Conservation (phyloP, 2,797 vertebrate genomes). For the Xenopus petersii region DNA sequence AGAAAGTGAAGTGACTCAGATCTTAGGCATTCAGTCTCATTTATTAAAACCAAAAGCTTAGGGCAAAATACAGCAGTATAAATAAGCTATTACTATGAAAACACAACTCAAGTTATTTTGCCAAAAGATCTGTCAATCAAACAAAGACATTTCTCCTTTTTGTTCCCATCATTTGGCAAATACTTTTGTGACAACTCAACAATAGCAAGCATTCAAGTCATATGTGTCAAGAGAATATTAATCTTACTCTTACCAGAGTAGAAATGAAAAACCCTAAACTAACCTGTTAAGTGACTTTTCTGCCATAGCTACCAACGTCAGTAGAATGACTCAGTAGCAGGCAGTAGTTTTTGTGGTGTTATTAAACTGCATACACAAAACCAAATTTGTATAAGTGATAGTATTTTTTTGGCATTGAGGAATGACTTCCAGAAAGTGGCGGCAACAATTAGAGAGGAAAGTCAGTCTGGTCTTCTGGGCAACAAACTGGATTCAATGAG, state of each 20-base stretch:
- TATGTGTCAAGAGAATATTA: slow-evolving; percentile 28
- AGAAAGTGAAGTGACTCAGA: slow-evolving; percentile 22
- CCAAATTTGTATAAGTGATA: too few relatives aligned
- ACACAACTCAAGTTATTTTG: slow-evolving; percentile 40
- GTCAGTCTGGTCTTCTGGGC: too few relatives aligned
- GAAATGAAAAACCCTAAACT: neutral
- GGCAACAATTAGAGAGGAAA: too few relatives aligned
- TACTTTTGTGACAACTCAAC: slow-evolving; percentile 41
- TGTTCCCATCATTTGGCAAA: slow-evolving; percentile 18
- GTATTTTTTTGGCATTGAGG: too few relatives aligned
- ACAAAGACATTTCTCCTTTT: neutral
- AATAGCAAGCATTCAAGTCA: slow-evolving; percentile 23
- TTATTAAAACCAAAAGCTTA: slow-evolving; percentile 35
- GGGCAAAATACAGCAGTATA: slow-evolving; percentile 7
- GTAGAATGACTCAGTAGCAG: neutral
- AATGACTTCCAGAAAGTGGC: too few relatives aligned
- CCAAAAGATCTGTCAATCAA: slow-evolving; percentile 38
- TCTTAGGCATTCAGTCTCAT: slow-evolving; percentile 27
- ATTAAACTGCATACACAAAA: neutral
- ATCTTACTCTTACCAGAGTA: slow-evolving; percentile 13
- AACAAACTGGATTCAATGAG: too few relatives aligned
- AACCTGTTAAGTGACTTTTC: slow-evolving; percentile 34
- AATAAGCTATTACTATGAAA: slow-evolving; percentile 36
- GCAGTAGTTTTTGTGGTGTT: neutral
- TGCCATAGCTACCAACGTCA: slow-evolving; percentile 11